Evolutionary conservation across 2,113 vertebrate species (phyloP), one percentile per base, ranked within the genome.

Genomic region (Chaetodon auriga): DNA sequence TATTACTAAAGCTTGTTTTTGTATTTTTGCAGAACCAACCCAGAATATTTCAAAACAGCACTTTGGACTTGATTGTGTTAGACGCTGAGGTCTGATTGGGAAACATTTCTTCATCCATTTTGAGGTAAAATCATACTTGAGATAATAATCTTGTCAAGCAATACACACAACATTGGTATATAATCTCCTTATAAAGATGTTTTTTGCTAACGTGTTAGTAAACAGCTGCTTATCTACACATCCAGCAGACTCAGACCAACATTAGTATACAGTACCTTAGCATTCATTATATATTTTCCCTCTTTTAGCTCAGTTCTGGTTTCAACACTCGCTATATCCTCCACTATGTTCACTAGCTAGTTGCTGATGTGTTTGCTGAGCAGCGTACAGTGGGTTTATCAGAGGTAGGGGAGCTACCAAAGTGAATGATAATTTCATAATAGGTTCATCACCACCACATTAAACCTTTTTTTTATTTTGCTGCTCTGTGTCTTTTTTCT

Each of bases 1-100:
- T 25, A 63, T 69, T 83, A 54, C 72, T 55, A 12, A 71, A 46
- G 78, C 25, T 21, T 19, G 53, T 38, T 79, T 58, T 78, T 35
- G 53, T 45, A 23, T 66, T 69, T 85, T 72, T 51, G 36, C 45
- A 68, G 35, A 8, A 55, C 15, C 7, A 70, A 75, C 48, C 0
- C 5, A 12, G 72, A 78, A 68, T 66, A 61, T 75, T 71, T 51
- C 18, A 75, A 69, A 53, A 43, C 11, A 41, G 14, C 11, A n/a
- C 11, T 2, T 48, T 62, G 41, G 25, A 71, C 30, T 54, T 62
- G 30, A 21, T 41, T 25, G 16, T 14, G 45, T 68, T 8, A n/a
- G 5, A 75, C 7, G 36, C 25, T 38, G 14, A 41, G 16, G 23
- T 64, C 10, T 49, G 43, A 57, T 64, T 13, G 30, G 8, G 49